Percentiles rank a stretch among this genome's conserved stretches.
phyloP scores from a whole-genome alignment of 2,888 invertebrate genomes.

The Agrilus cyanescens region DNA sequence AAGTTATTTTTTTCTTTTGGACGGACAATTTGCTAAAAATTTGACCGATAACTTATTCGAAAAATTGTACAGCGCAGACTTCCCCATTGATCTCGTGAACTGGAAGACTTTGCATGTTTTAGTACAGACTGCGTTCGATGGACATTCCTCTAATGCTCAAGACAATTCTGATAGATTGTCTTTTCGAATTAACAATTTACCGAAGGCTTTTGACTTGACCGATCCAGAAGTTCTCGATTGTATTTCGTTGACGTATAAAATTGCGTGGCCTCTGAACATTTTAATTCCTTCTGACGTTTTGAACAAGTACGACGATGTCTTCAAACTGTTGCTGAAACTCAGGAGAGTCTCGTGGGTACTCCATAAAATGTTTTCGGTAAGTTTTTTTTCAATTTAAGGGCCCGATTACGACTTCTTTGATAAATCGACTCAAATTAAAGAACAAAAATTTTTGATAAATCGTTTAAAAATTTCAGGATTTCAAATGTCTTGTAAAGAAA shows the following conservation, averaged over 20 bases:
- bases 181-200: constrained; percentile 49
- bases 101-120: constrained; percentile 56
- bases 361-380: constrained; percentile 54
- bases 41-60: constrained; percentile 59
- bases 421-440: constrained; percentile 2
- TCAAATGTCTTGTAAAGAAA: constrained; percentile 36
- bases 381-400: constrained; percentile 28
- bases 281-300: constrained; percentile 60
- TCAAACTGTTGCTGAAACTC: constrained; percentile 63
- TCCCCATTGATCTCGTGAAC: constrained; percentile 57
- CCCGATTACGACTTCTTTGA: neutral
- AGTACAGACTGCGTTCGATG: constrained; percentile 55
- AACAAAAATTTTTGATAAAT: constrained; percentile 1
- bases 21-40: constrained; percentile 65
- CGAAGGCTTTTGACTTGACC: constrained; percentile 49
- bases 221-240: constrained; percentile 57
- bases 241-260: constrained; percentile 56
- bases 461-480: constrained; percentile 33
- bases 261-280: constrained; percentile 69
- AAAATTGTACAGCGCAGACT: constrained; percentile 50
- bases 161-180: constrained; percentile 51
- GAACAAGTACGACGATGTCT: constrained; percentile 59
- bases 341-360: constrained; percentile 65
- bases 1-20: constrained; percentile 66
- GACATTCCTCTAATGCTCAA: constrained; percentile 46